phyloP scores from a whole-genome alignment of 2,113 vertebrate species.

The Oreochromis spilurus region DNA sequence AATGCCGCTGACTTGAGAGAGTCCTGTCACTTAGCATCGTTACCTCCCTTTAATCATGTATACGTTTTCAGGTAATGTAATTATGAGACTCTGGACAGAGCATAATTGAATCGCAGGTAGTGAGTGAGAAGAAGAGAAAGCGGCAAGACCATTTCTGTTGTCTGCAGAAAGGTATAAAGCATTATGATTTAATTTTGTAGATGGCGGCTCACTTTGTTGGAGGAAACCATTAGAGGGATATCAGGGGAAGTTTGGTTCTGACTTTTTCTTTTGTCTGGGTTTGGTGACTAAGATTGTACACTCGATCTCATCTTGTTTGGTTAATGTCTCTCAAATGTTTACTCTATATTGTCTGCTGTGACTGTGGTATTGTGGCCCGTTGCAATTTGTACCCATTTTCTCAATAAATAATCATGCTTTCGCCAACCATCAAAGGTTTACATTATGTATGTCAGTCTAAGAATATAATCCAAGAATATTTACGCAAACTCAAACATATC shows the following conservation, averaged over 20 bases:
- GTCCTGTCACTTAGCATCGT: constrained; percentile 37
- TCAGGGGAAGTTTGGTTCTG: neutral
- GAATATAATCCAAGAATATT: neutral
- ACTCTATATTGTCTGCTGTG: neutral
- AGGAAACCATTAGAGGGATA: constrained; percentile 25
- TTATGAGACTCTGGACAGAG: constrained; percentile 53
- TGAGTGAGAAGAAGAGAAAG: constrained; percentile 48
- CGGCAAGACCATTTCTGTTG: constrained; percentile 20
- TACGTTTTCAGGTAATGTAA: constrained; percentile 55
- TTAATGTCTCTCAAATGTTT: constrained; percentile 7
- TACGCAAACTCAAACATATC: neutral
- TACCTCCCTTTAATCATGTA: constrained; percentile 54
- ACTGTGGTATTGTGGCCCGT: constrained; percentile 1
- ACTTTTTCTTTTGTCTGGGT: neutral
- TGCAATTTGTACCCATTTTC: neutral
- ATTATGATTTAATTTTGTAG: constrained; percentile 1
- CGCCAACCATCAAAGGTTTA: neutral
- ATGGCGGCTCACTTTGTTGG: neutral
- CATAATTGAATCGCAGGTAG: constrained; percentile 61
- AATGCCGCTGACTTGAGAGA: constrained; percentile 14
- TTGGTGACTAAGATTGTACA: neutral
- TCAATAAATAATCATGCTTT: neutral
- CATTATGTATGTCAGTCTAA: neutral
- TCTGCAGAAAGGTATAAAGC: neutral
- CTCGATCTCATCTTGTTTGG: constrained; percentile 9